A percentile compares a stretch with the other conserved stretches of the same genome.
Conservation (phyloP, 2,113 vertebrate species). For the Atrichornis clamosus region DNA sequence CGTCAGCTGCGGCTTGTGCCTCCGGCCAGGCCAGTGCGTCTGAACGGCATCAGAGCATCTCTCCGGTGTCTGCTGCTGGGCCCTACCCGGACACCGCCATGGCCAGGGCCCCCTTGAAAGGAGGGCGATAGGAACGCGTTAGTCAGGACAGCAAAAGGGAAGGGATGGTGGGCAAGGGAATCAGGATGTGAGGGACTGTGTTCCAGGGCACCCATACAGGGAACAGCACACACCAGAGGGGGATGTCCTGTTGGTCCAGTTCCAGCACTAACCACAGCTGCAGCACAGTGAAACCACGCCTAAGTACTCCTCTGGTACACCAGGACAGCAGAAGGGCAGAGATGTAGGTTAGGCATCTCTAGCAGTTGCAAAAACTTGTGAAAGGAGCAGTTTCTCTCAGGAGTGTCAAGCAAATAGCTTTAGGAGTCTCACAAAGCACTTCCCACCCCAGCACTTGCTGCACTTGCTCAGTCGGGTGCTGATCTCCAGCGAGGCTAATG, state of each 20-base stretch:
- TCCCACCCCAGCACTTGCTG: not conserved
- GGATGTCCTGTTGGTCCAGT: not conserved
- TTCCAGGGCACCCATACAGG: not conserved
- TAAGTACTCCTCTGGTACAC: not conserved
- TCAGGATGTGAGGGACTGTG: rapidly evolving
- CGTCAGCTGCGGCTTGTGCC: not conserved
- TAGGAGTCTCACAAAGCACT: not conserved
- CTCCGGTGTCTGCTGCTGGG: not conserved
- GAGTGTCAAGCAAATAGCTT: rapidly evolving
- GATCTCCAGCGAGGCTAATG: not conserved
- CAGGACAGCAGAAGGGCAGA: not conserved
- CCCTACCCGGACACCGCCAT: rapidly evolving
- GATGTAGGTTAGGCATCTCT: too few species aligned
- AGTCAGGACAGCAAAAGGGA: not conserved
- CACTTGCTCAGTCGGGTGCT: not conserved
- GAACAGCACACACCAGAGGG: not conserved
- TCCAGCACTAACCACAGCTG: not conserved
- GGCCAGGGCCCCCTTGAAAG: not conserved
- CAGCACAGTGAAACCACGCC: not conserved
- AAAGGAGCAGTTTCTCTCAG: not conserved
- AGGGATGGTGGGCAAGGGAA: not conserved
- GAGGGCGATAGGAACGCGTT: rapidly evolving
- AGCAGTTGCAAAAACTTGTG: not conserved
- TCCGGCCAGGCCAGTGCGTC: rapidly evolving
- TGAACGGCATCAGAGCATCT: rapidly evolving